Percentiles rank a stretch among this genome's conserved stretches.
Evolutionary conservation across 2,113 vertebrate genomes (phyloP).

Genomic region (Poeciliopsis turrubarensis): DNA sequence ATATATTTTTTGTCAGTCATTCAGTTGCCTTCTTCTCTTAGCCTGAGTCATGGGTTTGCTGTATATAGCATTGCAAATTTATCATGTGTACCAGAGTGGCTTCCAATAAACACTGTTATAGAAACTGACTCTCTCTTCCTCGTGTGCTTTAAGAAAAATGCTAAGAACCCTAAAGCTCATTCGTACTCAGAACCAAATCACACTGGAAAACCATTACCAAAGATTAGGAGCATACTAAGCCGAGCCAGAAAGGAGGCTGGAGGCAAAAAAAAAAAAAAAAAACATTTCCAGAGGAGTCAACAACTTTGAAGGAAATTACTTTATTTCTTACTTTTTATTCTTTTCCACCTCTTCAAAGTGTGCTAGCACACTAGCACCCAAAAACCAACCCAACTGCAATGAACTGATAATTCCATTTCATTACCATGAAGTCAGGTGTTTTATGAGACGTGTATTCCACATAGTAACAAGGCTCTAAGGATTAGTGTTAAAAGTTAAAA

Average conservation of each 20-base stretch:
- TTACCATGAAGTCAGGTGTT: slow-evolving; percentile 53
- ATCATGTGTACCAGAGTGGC: slow-evolving; percentile 34
- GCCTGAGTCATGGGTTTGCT: slow-evolving; percentile 31
- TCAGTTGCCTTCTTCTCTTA: slow-evolving; percentile 25
- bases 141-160: slow-evolving; percentile 42
- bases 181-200: slow-evolving; percentile 50
- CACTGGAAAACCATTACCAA: slow-evolving; percentile 40
- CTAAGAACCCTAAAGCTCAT: slow-evolving; percentile 48
- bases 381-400: slow-evolving; percentile 48
- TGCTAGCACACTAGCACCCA: slow-evolving; percentile 56
- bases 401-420: slow-evolving; percentile 66
- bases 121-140: slow-evolving; percentile 51
- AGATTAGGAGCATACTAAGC: slow-evolving; percentile 13
- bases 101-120: slow-evolving; percentile 49
- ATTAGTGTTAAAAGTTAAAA: slow-evolving; percentile 37
- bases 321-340: slow-evolving; percentile 41
- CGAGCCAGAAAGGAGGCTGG: slow-evolving; percentile 15
- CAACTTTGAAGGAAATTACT: slow-evolving; percentile 38
- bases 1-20: slow-evolving; percentile 6
- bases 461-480: slow-evolving; percentile 30
- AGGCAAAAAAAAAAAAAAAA: not conserved
- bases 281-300: slow-evolving; percentile 38
- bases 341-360: slow-evolving; percentile 49
- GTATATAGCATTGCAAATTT: slow-evolving; percentile 40
- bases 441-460: slow-evolving; percentile 50